Base-by-base conservation (phyloP, 2,888 invertebrate species). In the Ochropleura plecta region DNA sequence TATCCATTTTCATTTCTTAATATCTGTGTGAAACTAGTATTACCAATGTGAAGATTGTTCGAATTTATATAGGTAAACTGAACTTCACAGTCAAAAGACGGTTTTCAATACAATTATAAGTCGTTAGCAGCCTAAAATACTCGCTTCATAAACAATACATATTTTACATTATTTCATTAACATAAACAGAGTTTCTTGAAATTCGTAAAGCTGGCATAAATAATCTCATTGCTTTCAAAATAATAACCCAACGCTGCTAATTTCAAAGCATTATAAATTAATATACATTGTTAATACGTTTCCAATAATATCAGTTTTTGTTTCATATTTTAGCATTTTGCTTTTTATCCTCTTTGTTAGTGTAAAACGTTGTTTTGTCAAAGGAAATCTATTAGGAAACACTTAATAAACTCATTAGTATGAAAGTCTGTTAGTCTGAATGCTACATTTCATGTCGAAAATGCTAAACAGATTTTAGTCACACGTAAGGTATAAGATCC, bases 221-320 rank as follows among this genome's bases (percentile, higher is more conserved):
- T 72, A 72, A 77, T 40, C 42, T n/a, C 40, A 63, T 70, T 49
- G 77, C 49, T 71, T 65, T 40, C 68, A 65, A 60, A 74, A 40
- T 81, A 75, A 75, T 63, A 65, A 60, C 18, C 40, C 30, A n/a
- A 69, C 49, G 9, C n/a, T 6, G 30, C 46, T 75, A 55, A 80
- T 80, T 70, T 86, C 42, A 74, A 55, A 63, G 60, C 59, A 62
- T 76, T 76, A 66, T 76, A 75, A 86, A 86, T 77, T 76, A 62
- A 77, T 59, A 57, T 44, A 69, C 44, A 67, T 40, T 81, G 71
- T 78, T 71, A 44, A 62, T 62, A 70, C 42, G 55, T 51, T 74
- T 78, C 65, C 64, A 75, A 73, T 57, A 77, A 79, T 76, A 76
- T 78, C 70, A 69, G 81, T 70, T 71, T 44, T 42, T 10, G 20